A percentile compares a stretch with the other conserved stretches of the same genome.
Evolutionary conservation across 2,113 vertebrate genomes (phyloP).

Genomic region (Tupaia tana): DNA sequence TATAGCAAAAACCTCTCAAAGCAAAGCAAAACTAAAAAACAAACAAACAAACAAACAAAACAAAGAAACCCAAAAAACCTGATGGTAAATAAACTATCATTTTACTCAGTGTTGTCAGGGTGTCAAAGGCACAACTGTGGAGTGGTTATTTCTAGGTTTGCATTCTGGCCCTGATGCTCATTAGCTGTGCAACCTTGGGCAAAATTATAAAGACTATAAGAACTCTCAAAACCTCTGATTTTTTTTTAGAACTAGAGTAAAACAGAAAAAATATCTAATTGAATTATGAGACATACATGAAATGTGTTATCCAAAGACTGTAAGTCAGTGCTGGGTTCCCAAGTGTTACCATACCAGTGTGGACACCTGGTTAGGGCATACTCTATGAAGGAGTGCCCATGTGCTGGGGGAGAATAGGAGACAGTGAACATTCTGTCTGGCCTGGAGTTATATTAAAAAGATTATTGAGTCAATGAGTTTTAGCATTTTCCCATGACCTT

Average conservation of each 20-base stretch:
- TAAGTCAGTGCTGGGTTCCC: neutral
- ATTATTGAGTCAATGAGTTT: neutral
- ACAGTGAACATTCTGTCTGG: neutral
- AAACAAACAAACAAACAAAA: too few species aligned
- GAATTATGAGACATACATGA: neutral
- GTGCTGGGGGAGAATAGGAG: neutral
- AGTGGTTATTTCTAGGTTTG: neutral
- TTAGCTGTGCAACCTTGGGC: slow-evolving; percentile 3
- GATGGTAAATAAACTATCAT: neutral
- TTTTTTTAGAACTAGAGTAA: slow-evolving; percentile 35
- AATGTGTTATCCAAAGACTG: slow-evolving; percentile 24
- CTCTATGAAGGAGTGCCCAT: neutral
- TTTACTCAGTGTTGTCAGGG: neutral
- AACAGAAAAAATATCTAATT: slow-evolving; percentile 22
- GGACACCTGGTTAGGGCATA: neutral
- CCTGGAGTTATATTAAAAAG: neutral
- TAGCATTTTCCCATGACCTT: neutral
- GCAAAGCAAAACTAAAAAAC: too few species aligned
- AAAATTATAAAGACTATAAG: slow-evolving; percentile 13
- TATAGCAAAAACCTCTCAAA: too few species aligned
- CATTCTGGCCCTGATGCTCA: neutral
- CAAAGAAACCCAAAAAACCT: too few species aligned
- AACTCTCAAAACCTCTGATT: slow-evolving; percentile 1
- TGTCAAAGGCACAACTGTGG: neutral
- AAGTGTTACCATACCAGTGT: neutral